Conservation (phyloP, 2,797 vertebrate species). For the Euthynnus affinis region DNA sequence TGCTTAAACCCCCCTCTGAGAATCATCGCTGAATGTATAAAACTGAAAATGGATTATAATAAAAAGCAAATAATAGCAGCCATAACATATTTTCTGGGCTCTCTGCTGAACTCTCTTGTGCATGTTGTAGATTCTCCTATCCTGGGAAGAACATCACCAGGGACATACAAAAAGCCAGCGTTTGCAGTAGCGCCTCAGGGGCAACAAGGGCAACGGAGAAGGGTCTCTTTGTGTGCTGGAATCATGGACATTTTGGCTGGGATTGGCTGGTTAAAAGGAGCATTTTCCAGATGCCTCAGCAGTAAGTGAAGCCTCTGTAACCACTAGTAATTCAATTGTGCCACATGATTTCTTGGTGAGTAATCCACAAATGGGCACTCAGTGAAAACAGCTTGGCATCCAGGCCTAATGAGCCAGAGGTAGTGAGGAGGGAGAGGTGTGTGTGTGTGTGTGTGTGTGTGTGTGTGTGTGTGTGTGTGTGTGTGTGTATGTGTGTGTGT, state of each 20-base stretch:
- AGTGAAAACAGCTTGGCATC: slow-evolving; percentile 74
- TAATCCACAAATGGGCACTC: slow-evolving; percentile 79
- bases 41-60: slow-evolving; percentile 30
- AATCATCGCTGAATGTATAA: slow-evolving; percentile 37
- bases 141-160: slow-evolving; percentile 41
- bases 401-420: slow-evolving; percentile 62
- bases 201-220: slow-evolving; percentile 66
- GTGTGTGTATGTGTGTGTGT: no score
- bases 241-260: slow-evolving; percentile 57
- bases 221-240: slow-evolving; percentile 79
- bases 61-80: slow-evolving; percentile 21
- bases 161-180: slow-evolving; percentile 38
- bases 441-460: no score
- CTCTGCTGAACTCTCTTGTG: slow-evolving; percentile 8
- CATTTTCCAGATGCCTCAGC: slow-evolving; percentile 83
- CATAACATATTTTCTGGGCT: slow-evolving; percentile 12
- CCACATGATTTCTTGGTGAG: slow-evolving; percentile 81
- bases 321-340: slow-evolving; percentile 79
- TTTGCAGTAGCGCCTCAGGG: slow-evolving; percentile 58
- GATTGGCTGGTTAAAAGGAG: slow-evolving; percentile 74
- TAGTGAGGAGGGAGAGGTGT: slow-evolving; percentile 11
- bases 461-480: no score
- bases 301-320: slow-evolving; percentile 77
- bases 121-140: slow-evolving; percentile 28
- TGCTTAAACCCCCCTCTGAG: slow-evolving; percentile 42